Base-by-base conservation (phyloP, 2,888 invertebrate species). In the Agrilus biguttatus region DNA sequence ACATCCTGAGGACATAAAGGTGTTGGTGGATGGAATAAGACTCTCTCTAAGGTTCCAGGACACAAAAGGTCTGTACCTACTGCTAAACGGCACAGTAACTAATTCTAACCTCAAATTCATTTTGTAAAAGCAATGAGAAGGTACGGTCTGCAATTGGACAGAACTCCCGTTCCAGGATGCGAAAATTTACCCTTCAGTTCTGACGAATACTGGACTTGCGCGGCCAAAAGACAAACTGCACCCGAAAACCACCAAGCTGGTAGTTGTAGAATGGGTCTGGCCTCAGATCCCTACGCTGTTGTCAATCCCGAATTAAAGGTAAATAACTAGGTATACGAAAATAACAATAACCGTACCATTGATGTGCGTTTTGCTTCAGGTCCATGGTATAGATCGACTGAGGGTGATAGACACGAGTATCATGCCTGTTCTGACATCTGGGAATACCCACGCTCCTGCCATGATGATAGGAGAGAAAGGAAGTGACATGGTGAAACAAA, bases 1-100 rank as follows among this genome's bases (percentile, higher is more conserved):
- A 1, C 78, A 85, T 53, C 77, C 81, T 0, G 77, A 84, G 46
- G 95, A 95, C 61, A 74, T 87, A 0, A 83, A 80, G 46, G 77
- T 77, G 0, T 67, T 90, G 28, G 74, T 89, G 8, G 89, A 89
- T 57, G 90, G 89, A 40, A 83, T 89, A 52, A 86, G 85, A 59
- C 80, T 89, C 57, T 77, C 80, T 7, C 71, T 88, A 40, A 70
- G 71, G 42, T 62, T 89, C 4, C 72, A 85, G 0, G 76, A 87
- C 58, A 85, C 84, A 0, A 73, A 77, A 47, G 72, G 80, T 33
- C 62, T 71, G 43, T 36, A 21, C 3, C 8, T 32, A 2, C 2
- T 33, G 1, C 8, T 35, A 35, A 14, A 34, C 38, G 33, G 40
- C n/a, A 38, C 8, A 36, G 32, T 42, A 39, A n/a, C n/a, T n/a